phyloP scores from a whole-genome alignment of 2,797 vertebrate species.

The Enteromius thamalakanensis region DNA sequence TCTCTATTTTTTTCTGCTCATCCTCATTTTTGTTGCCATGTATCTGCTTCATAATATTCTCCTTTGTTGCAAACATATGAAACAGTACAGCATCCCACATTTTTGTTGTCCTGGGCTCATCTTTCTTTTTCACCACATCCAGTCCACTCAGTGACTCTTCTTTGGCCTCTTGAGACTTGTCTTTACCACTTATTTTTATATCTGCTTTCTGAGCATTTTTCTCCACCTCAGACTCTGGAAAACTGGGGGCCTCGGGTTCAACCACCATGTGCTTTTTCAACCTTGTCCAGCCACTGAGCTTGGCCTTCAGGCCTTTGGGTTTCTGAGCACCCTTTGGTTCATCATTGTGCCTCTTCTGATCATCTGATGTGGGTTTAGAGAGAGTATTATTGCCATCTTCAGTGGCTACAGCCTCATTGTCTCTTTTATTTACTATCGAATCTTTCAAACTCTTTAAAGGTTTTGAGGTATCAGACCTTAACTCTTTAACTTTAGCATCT shows the following conservation, averaged over 20 bases:
- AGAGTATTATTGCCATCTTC: slow-evolving; percentile 46
- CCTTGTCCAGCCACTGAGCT: slow-evolving; percentile 84
- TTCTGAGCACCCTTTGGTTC: slow-evolving; percentile 56
- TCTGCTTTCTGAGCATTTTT: slow-evolving; percentile 32
- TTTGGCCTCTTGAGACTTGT: slow-evolving; percentile 46
- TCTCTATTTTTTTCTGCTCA: slow-evolving; percentile 64
- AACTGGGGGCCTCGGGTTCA: slow-evolving; percentile 74
- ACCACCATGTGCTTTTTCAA: slow-evolving; percentile 90
- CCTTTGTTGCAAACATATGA: slow-evolving; percentile 84
- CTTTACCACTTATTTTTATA: slow-evolving; percentile 42
- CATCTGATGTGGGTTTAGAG: slow-evolving; percentile 23
- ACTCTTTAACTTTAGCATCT: background rate
- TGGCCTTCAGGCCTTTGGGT: slow-evolving; percentile 73
- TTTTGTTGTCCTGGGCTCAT: slow-evolving; percentile 77
- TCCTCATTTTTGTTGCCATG: slow-evolving; percentile 64
- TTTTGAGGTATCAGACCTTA: slow-evolving; percentile 11
- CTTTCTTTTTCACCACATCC: slow-evolving; percentile 61
- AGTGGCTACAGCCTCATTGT: slow-evolving; percentile 25
- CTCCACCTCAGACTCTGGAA: slow-evolving; percentile 64
- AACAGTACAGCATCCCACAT: slow-evolving; percentile 96
- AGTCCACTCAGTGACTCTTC: slow-evolving; percentile 38
- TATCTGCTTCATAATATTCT: slow-evolving; percentile 72
- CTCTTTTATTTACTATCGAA: background rate
- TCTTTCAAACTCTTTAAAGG: slow-evolving; percentile 34
- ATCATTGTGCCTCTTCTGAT: slow-evolving; percentile 20